Conservation (phyloP, 2,888 invertebrate species). For the Spodoptera picta region DNA sequence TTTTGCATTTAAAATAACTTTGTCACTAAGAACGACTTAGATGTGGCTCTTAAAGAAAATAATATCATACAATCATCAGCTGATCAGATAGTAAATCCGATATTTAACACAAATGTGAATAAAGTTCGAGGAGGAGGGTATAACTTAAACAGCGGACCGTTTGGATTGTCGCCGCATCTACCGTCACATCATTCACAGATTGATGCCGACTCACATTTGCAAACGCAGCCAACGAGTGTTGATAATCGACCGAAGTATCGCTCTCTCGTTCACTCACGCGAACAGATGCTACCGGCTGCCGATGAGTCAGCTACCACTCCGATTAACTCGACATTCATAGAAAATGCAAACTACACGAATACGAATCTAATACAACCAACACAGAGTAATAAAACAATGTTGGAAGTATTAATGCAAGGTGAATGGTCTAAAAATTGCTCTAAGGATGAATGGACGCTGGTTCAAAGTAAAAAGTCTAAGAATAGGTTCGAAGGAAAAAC, state of each 20-base stretch:
- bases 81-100: neutral
- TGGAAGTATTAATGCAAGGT: too few species aligned
- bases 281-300: neutral
- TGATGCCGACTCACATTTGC: neutral
- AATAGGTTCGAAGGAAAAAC: neutral
- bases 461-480: neutral
- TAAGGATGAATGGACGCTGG: neutral
- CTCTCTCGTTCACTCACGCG: too few species aligned
- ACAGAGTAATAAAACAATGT: neutral
- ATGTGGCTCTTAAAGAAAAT: slow-evolving; percentile 26
- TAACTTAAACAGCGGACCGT: slow-evolving; percentile 9
- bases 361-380: neutral
- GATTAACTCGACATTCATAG: neutral
- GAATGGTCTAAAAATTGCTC: neutral
- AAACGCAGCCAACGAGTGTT: too few species aligned
- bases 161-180: slow-evolving; percentile 6
- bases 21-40: slow-evolving; percentile 6
- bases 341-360: neutral
- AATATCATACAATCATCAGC: slow-evolving; percentile 17
- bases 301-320: neutral
- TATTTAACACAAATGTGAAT: slow-evolving; percentile 8
- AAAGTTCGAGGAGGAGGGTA: slow-evolving; percentile 10
- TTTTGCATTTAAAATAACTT: slow-evolving; percentile 1
- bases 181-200: slow-evolving; percentile 4
- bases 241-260: too few species aligned